Percentiles rank a stretch among this genome's conserved stretches.
Conservation (phyloP, 2,113 vertebrate genomes). For the Anarrhichthys ocellatus region DNA sequence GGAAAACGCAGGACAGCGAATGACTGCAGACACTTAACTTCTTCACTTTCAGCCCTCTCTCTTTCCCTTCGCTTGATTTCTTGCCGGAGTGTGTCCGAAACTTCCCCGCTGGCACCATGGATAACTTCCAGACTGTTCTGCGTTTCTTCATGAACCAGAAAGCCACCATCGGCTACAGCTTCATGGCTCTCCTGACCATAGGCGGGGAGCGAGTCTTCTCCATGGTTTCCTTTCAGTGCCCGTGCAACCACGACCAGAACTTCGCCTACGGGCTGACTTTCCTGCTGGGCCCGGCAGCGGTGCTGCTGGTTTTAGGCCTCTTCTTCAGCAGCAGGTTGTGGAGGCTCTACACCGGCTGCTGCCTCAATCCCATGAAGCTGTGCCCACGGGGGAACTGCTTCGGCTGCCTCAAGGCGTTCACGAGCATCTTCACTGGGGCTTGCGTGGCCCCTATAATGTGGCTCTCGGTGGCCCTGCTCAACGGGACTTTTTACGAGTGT, state of each 20-base stretch:
- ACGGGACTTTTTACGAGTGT: conserved; percentile 93
- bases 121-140: conserved; percentile 86
- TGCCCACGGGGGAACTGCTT: conserved; percentile 78
- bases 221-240: conserved; percentile 93
- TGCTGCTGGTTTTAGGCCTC: conserved; percentile 88
- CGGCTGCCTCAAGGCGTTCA: conserved; percentile 62
- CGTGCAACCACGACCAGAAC: conserved; percentile 89
- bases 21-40: neutral
- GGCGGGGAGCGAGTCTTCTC: conserved; percentile 91
- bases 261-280: conserved; percentile 88
- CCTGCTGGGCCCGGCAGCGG: conserved; percentile 89
- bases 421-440: conserved; percentile 73
- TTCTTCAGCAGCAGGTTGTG: conserved; percentile 88
- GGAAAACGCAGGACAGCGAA: conserved; percentile 16
- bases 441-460: conserved; percentile 92
- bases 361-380: conserved; percentile 80
- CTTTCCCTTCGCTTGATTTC: neutral
- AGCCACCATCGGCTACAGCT: conserved; percentile 91
- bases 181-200: conserved; percentile 91
- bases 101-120: conserved; percentile 80
- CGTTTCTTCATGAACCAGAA: conserved; percentile 89
- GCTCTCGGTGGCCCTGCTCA: conserved; percentile 93
- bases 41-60: neutral
- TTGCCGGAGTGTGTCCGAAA: neutral
- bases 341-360: conserved; percentile 94